Base-by-base conservation (phyloP, 2,888 invertebrate species). In the Drosophila barbarae region DNA sequence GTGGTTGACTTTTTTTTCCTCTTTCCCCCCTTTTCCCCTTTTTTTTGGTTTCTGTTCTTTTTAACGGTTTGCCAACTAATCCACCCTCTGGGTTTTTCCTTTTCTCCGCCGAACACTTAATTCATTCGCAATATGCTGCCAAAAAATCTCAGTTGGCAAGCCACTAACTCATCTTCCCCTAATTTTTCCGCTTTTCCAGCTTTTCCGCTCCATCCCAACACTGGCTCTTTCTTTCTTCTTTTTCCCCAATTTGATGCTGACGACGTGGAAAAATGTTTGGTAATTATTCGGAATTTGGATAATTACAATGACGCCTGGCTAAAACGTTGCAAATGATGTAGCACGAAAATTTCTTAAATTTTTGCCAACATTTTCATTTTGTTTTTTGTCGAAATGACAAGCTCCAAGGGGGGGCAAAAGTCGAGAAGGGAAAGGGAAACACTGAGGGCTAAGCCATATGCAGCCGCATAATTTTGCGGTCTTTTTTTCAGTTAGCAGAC, bases 241-340 rank as follows among this genome's bases (percentile, higher is more conserved):
- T 51, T 58, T 55, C 64, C 52, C 52, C 41, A 52, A 42, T 55
- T 73, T 58, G 56, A 63, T 66, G 71, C 61, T 72, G 83, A 67
- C 67, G 73, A 75, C 77, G 72, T 77, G 73, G 76, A 74, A 84
- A 84, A 82, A 78, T 77, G 73, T 71, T 71, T 74, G 69, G 73
- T 74, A 83, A 83, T 85, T 85, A 78, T 73, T 74, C 73, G 76
- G 72, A 74, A 73, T 64, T 67, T 68, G 72, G 76, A 85, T 79
- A 79, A 85, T 84, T 77, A 75, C 72, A 57, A 52, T 63, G 36
- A 52, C 34, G 32, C 75, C 74, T 68, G 68, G 68, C 68, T 71
- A 71, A 73, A 63, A 41, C 51, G 64, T 71, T 53, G 44, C 61
- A 69, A 81, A 81, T 77, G 54, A 72, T 77, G 63, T 52, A 36